phyloP scores from a whole-genome alignment of 2,888 invertebrate species.

The Linyphia triangularis region DNA sequence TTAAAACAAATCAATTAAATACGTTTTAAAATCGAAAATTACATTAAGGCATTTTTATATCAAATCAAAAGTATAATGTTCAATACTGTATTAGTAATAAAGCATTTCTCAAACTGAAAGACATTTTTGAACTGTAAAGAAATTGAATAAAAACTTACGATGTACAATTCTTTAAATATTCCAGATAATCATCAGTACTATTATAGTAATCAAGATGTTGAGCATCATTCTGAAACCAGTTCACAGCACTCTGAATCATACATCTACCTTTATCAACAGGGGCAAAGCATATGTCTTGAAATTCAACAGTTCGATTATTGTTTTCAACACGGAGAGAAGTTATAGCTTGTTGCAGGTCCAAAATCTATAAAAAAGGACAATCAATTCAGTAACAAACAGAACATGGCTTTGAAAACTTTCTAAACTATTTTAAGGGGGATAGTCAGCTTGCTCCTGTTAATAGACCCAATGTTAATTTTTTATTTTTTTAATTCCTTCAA shows the following conservation, averaged over 20 bases:
- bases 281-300: slow-evolving; percentile 94
- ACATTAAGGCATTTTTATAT: no score
- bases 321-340: slow-evolving; percentile 62
- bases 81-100: background rate
- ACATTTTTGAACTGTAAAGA: background rate
- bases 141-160: slow-evolving; percentile 81
- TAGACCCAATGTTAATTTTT: no score
- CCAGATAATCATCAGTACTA: slow-evolving; percentile 84
- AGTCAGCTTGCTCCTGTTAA: no score
- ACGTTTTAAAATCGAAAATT: no score
- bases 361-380: slow-evolving; percentile 70
- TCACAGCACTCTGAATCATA: slow-evolving; percentile 92
- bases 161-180: slow-evolving; percentile 87
- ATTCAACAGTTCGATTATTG: slow-evolving; percentile 77
- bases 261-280: slow-evolving; percentile 90
- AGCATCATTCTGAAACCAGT: slow-evolving; percentile 90
- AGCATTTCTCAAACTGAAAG: background rate
- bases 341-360: slow-evolving; percentile 75
- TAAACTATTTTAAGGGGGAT: no score
- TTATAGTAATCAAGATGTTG: slow-evolving; percentile 62
- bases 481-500: no score
- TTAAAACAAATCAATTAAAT: no score
- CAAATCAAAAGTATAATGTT: no score
- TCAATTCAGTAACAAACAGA: background rate
- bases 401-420: no score